Base-by-base conservation (phyloP, 2,797 vertebrate species). In the Uromys caudimaculatus region DNA sequence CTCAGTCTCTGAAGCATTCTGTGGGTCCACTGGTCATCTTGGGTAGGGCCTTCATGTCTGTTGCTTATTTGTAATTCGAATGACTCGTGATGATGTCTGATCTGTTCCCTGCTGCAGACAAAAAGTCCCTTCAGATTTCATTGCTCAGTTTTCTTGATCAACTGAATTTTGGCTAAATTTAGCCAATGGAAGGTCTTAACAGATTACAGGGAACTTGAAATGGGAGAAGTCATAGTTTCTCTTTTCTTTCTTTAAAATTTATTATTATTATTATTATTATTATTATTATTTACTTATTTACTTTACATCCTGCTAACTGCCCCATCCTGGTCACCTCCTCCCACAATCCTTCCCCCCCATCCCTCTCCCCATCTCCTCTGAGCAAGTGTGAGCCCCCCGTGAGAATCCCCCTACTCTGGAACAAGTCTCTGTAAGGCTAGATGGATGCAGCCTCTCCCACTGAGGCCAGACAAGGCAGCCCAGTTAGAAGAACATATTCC, bases 91-190 rank as follows among this genome's bases (percentile, higher is more conserved):
- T 64, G n/a, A 47, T 62, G 24, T 75, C 67, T 79, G 44, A 6
- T 88, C 17, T 71, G 38, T 50, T 9, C 41, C 58, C 4, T 77
- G 24, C 1, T 67, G 67, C 64, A 84, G 24, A 94, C 62, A 35
- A 41, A 41, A 17, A 56, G 38, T 12, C 7, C 54, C 50, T 79
- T 81, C 75, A 86, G 27, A 92, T 62, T 75, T 73, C 56, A 79
- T 50, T 85, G 14, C 21, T 41, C 56, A 50, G 78, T 71, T 50
- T 85, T 91, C 93, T 67, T 81, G 29, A 50, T 60, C 38, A 89
- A n/a, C 24, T 90, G 64, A 41, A 58, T 89, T 89, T 94, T 90
- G 81, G 62, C n/a, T 85, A 52, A 79, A 76, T 89, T 89, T 89
- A 47, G 14, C 41, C 56, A 76, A 6, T 64, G 50, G 27, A 67